Percentiles rank a stretch among this genome's conserved stretches.
Conservation (phyloP, 2,797 vertebrate species). For the Lithobates sylvaticus region DNA sequence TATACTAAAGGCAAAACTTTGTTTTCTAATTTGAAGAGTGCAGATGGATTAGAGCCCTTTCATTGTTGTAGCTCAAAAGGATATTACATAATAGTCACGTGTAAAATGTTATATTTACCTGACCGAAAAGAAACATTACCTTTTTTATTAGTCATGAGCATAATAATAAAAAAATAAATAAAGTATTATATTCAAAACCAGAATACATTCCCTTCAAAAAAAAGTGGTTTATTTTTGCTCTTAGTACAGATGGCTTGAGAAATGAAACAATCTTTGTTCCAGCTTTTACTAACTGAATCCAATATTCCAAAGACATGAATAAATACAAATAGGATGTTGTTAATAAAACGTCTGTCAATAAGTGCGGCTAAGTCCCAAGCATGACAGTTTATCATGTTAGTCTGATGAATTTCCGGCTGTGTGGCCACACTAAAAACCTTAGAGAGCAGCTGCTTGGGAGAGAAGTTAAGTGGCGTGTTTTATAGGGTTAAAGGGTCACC, state of each 20-base stretch:
- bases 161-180: no score
- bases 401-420: constrained; percentile 44
- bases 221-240: not conserved
- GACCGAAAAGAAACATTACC: no score
- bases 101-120: no score
- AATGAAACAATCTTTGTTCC: constrained; percentile 2
- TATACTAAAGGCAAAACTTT: no score
- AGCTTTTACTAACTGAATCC: constrained; percentile 9
- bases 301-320: constrained; percentile 27
- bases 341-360: constrained; percentile 36
- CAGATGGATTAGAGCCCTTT: no score
- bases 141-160: no score
- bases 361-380: not conserved
- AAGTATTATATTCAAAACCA: no score
- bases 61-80: no score
- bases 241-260: constrained; percentile 25
- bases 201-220: not conserved
- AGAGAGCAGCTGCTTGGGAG: constrained; percentile 31
- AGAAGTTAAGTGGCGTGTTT: constrained; percentile 47
- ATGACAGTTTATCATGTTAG: constrained; percentile 42
- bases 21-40: no score
- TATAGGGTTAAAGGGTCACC: constrained; percentile 52
- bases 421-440: constrained; percentile 29
- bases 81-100: no score
- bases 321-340: constrained; percentile 24